These are phyloP conservation scores for Meta bourneti DNA, from an alignment of 2,888 invertebrate genomes.

Conservation along the genomic window DNA sequence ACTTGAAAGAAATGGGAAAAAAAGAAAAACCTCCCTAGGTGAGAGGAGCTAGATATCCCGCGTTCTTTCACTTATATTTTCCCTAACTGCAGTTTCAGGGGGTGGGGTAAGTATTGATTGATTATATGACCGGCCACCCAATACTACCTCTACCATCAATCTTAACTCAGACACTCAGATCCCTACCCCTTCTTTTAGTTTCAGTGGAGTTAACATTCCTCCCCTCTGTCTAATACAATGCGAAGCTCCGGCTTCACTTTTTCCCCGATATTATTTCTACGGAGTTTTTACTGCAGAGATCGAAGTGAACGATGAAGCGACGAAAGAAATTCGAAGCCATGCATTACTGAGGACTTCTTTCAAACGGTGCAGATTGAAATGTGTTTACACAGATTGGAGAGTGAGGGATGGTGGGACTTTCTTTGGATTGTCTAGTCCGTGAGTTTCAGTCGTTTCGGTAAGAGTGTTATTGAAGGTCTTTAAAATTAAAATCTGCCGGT, in stretches of 20 bases:
- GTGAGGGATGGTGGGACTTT: not conserved
- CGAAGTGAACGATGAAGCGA: not conserved
- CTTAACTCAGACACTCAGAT: constrained; percentile 21
- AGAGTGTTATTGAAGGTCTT: not conserved
- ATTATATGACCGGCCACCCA: constrained; percentile 57
- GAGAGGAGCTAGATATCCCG: constrained; percentile 18
- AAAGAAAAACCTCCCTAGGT: constrained; percentile 19
- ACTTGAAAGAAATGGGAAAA: not conserved
- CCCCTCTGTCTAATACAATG: not conserved
- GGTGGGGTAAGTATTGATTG: constrained; percentile 47
- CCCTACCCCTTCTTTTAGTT: not conserved
- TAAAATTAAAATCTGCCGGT: not conserved
- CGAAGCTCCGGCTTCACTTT: not conserved
- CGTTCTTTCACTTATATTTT: constrained; percentile 18
- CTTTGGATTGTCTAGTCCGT: not conserved
- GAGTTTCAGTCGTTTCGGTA: not conserved
- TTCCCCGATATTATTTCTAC: not conserved
- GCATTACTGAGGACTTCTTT: not conserved
- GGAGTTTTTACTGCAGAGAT: not conserved
- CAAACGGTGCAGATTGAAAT: not conserved
- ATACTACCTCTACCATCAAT: constrained; percentile 58
- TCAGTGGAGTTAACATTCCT: not conserved
- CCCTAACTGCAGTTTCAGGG: constrained; percentile 37
- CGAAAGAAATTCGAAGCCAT: not conserved
- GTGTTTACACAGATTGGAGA: not conserved